A percentile compares a stretch with the other conserved stretches of the same genome.
These are phyloP conservation scores for Agrochola lychnidis DNA, from an alignment of 2,888 invertebrate species.

Conservation along the genomic window DNA sequence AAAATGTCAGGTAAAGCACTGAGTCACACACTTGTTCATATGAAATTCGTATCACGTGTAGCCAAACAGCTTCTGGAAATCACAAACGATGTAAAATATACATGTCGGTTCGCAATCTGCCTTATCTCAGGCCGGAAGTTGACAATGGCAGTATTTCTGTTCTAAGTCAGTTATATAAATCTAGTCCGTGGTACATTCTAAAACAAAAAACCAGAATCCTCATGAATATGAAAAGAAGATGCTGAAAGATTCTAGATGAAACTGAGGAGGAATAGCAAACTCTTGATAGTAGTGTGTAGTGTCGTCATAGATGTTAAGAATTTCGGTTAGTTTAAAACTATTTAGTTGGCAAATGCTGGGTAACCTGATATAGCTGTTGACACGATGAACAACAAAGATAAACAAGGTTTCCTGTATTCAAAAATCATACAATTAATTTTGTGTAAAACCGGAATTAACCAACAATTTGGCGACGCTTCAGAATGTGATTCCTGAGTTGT, in stretches of 20 bases:
- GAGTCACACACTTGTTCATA: slow-evolving; percentile 72
- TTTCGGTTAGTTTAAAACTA: neutral
- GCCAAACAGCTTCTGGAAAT: slow-evolving; percentile 83
- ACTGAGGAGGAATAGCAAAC: neutral
- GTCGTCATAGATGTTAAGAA: slow-evolving; percentile 1
- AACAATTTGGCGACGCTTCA: slow-evolving; percentile 62
- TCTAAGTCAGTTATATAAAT: slow-evolving; percentile 60
- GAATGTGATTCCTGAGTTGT: slow-evolving; percentile 43
- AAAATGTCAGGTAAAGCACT: slow-evolving; percentile 71
- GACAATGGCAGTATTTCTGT: slow-evolving; percentile 65
- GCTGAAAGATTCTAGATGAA: neutral
- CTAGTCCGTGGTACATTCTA: slow-evolving; percentile 59
- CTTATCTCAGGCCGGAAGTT: slow-evolving; percentile 81
- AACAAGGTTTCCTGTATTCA: slow-evolving; percentile 3
- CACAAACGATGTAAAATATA: slow-evolving; percentile 78
- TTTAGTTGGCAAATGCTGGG: slow-evolving; percentile 33
- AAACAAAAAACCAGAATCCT: slow-evolving; percentile 29
- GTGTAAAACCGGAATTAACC: slow-evolving; percentile 37
- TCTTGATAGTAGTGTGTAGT: slow-evolving; percentile 3
- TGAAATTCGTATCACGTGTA: slow-evolving; percentile 81
- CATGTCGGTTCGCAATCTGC: slow-evolving; percentile 78
- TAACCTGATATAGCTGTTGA: slow-evolving; percentile 36
- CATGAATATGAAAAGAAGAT: slow-evolving; percentile 3
- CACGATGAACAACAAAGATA: slow-evolving; percentile 18
- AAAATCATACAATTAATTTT: slow-evolving; percentile 23